These are phyloP conservation scores for Himalopsyche japonica DNA, from an alignment of 2,888 invertebrate species.

Conservation along the genomic window DNA sequence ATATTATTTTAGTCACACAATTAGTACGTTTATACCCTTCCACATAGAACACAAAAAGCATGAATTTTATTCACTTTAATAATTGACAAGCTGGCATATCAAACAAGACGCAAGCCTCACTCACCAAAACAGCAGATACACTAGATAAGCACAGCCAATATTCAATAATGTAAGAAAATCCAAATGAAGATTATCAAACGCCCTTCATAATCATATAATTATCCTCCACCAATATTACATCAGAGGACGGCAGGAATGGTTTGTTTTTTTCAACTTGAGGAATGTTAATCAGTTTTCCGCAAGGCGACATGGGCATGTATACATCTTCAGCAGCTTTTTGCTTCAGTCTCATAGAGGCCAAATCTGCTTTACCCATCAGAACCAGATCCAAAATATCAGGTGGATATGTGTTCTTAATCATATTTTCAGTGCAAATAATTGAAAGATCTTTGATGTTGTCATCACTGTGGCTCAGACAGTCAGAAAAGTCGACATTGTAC, in stretches of 20 bases:
- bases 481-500: slow-evolving; percentile 49
- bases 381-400: slow-evolving; percentile 54
- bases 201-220: slow-evolving; percentile 37
- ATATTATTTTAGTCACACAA: too few relatives aligned
- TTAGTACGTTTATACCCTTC: too few relatives aligned
- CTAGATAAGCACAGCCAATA: slow-evolving; percentile 10
- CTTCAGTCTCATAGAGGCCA: slow-evolving; percentile 46
- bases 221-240: slow-evolving; percentile 15
- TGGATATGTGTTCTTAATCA: slow-evolving; percentile 47
- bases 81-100: background rate
- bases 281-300: slow-evolving; percentile 26
- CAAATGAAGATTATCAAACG: background rate
- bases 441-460: slow-evolving; percentile 43
- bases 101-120: background rate
- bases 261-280: background rate
- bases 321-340: slow-evolving; percentile 48
- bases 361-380: slow-evolving; percentile 47
- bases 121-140: background rate
- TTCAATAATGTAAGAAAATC: background rate
- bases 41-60: background rate
- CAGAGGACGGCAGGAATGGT: background rate
- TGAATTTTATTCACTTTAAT: background rate
- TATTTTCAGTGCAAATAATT: slow-evolving; percentile 45
- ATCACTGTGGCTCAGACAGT: slow-evolving; percentile 18
- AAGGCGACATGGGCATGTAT: slow-evolving; percentile 56